These are phyloP conservation scores for Halisarca cf. caerulea DNA, from an alignment of 37 sponge, comb jelly and placozoan genomes.

Conservation along the genomic window DNA sequence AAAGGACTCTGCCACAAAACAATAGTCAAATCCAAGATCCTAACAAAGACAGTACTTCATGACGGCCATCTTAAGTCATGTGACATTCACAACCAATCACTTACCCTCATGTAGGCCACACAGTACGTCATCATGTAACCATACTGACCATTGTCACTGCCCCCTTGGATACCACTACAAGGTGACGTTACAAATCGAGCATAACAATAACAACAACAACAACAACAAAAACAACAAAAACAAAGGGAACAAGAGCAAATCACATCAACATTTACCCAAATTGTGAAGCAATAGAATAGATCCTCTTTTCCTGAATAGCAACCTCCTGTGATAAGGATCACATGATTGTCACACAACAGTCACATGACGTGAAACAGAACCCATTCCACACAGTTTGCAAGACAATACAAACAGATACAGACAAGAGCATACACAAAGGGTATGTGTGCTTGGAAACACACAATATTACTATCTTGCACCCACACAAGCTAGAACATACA, in stretches of 20 bases:
- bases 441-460: no score
- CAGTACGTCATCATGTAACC: conserved; percentile 91
- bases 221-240: neutral
- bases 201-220: neutral
- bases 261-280: no score
- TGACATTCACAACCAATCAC: conserved; percentile 21
- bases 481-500: no score
- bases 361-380: neutral
- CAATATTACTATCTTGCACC: no score
- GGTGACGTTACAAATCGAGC: no score
- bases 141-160: conserved; percentile 89
- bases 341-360: no score
- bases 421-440: no score
- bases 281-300: conserved; percentile 71
- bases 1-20: conserved; percentile 87
- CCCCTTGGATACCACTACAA: conserved; percentile 85
- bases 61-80: neutral
- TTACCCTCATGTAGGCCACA: conserved; percentile 90
- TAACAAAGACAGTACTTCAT: conserved; percentile 3
- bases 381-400: no score
- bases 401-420: no score
- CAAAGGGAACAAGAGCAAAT: no score
- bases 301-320: conserved; percentile 57
- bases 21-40: conserved; percentile 89
- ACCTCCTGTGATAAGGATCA: conserved; percentile 60